Base-by-base conservation (phyloP, 2,888 invertebrate species). In the Pollenia griseotomentosa region DNA sequence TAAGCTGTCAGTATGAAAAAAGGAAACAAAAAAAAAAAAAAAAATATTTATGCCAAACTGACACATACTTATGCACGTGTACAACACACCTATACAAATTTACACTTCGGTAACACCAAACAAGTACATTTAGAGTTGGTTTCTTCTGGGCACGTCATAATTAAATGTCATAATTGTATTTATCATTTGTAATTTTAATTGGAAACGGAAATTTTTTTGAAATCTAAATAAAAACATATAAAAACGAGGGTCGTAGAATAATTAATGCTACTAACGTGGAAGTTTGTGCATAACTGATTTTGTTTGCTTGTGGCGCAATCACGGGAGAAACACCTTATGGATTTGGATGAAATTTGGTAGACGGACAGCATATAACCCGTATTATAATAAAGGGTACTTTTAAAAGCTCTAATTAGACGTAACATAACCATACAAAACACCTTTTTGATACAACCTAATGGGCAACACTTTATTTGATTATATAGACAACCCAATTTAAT, bases 81-180 rank as follows among this genome's bases (percentile, higher is more conserved):
- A 44, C 23, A 46, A 71, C 11, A 8, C 16, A 42, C 12, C 44
- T 8, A 19, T 10, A 63, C 40, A 71, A 55, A 71, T 40, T 71
- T 19, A n/a, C 7, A 14, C 14, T 42, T 40, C 19, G 40, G 5
- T n/a, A 55, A 48, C 3, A 70, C 7, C 14, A 48, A 40, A 33
- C 33, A 33, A 33, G 10, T 42, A 53, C 23, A 55, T 55, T 59
- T 12, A 33, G 8, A 6, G 4, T 53, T 46, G 12, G 51, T 57
- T 74, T 48, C 57, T 59, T 74, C 11, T 66, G 40, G 66, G 23
- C 42, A 65, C 42, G 57, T 74, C 66, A 23, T 23, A 66, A 61
- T 74, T 82, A 74, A 66, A 74, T 82, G 82, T 59, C 82, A 82
- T 68, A 68, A 74, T 74, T 82, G 53, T 63, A 55, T 71, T 71